Evolutionary conservation across 1,140 invertebrate species (phyloP).

Genomic region (Ooceraea biroi): DNA sequence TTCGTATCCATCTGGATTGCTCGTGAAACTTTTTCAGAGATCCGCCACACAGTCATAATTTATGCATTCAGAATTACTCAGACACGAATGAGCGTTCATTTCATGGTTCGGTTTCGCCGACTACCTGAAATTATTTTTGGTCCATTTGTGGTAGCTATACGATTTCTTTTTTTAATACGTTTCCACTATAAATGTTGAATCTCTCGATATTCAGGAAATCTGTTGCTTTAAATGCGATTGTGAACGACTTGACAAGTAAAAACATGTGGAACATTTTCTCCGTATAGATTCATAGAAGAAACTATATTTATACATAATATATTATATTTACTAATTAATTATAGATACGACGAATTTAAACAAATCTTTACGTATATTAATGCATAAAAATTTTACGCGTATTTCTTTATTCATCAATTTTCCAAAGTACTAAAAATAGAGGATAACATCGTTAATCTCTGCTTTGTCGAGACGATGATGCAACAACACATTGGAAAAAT

Average conservation of each 20-base stretch:
- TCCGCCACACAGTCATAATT: conserved; percentile 81
- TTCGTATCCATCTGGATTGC: conserved; percentile 26
- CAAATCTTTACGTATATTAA: background rate
- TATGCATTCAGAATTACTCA: conserved; percentile 77
- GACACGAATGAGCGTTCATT: conserved; percentile 18
- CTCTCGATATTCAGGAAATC: background rate
- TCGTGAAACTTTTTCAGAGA: conserved; percentile 72
- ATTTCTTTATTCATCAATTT: background rate
- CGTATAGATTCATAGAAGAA: background rate
- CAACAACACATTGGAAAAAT: background rate
- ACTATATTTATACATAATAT: too few species aligned
- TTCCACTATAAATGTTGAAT: background rate
- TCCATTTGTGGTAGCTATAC: background rate
- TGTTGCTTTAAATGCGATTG: background rate
- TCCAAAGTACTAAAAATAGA: background rate
- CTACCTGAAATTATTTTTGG: background rate
- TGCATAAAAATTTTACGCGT: background rate
- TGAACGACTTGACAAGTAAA: background rate
- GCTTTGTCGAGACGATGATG: background rate
- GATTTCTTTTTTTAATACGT: background rate
- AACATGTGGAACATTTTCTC: background rate
- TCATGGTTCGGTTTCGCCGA: background rate
- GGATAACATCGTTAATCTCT: background rate
- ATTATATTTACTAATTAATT: too few species aligned
- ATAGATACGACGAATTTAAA: background rate